These are phyloP conservation scores for Cynodonichthys magdalenae DNA, from an alignment of 2,797 vertebrate genomes.

Conservation along the genomic window DNA sequence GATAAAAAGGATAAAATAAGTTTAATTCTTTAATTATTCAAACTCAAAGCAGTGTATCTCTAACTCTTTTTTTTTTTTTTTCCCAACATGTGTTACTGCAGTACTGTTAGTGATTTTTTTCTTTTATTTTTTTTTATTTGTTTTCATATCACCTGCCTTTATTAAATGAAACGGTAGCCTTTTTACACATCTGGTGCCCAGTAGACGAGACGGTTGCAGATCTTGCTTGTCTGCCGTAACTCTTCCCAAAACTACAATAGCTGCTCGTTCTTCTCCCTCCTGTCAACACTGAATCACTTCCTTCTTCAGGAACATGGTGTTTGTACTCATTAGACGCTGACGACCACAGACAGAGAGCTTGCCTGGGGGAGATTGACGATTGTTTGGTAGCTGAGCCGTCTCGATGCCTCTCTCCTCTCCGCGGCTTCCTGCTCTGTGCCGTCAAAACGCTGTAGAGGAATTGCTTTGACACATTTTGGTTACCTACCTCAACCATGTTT, in stretches of 20 bases:
- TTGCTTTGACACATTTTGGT: slow-evolving; percentile 63
- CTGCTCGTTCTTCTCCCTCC: slow-evolving; percentile 57
- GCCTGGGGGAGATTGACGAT: slow-evolving; percentile 27
- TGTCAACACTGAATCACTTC: slow-evolving; percentile 32
- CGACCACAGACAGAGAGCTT: slow-evolving; percentile 26
- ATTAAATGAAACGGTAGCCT: slow-evolving; percentile 44
- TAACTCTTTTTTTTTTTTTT: slow-evolving; percentile 42
- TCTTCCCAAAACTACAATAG: slow-evolving; percentile 47
- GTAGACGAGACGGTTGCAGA: slow-evolving; percentile 33
- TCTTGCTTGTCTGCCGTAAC: slow-evolving; percentile 40
- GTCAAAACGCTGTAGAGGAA: slow-evolving; percentile 43
- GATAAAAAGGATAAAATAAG: slow-evolving; percentile 3
- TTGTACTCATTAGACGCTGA: slow-evolving; percentile 24
- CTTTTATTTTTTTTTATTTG: no score
- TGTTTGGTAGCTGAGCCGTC: slow-evolving; percentile 13
- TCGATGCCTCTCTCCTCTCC: slow-evolving; percentile 22
- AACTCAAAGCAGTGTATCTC: slow-evolving; percentile 59
- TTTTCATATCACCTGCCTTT: slow-evolving; percentile 40
- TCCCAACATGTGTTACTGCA: slow-evolving; percentile 30
- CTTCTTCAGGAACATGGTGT: slow-evolving; percentile 43
- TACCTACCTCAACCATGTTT: slow-evolving; percentile 81
- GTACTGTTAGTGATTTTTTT: slow-evolving; percentile 47
- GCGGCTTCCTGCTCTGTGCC: slow-evolving; percentile 15
- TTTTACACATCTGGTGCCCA: slow-evolving; percentile 46
- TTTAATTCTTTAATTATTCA: slow-evolving; percentile 11